phyloP scores from a whole-genome alignment of 2,797 vertebrate genomes.

The Moxostoma hubbsi region DNA sequence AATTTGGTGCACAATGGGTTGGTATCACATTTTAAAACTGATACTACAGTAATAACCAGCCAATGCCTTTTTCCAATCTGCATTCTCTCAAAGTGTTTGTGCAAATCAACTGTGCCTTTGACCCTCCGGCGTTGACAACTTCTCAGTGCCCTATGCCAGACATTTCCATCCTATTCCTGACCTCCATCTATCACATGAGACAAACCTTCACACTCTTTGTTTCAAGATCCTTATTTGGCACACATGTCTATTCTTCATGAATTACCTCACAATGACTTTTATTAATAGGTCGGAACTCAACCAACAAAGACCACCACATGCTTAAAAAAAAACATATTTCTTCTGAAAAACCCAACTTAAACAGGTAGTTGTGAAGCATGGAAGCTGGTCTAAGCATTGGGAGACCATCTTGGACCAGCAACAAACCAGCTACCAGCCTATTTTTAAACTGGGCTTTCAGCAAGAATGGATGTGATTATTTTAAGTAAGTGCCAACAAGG shows the following conservation, averaged over 20 bases:
- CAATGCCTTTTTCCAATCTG: neutral
- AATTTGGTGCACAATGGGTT: neutral
- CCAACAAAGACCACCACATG: constrained; percentile 45
- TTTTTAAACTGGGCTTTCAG: no score
- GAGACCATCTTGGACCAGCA: no score
- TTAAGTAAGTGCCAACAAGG: neutral
- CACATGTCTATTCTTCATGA: constrained; percentile 48
- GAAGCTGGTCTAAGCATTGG: no score
- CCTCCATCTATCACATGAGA: constrained; percentile 73
- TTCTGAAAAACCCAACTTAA: no score
- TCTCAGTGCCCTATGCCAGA: constrained; percentile 61
- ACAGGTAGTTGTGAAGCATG: no score
- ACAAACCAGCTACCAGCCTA: no score
- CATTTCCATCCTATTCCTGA: constrained; percentile 74
- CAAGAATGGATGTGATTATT: constrained; percentile 9
- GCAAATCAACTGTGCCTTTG: constrained; percentile 25
- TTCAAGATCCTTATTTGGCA: constrained; percentile 55
- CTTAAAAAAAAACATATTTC: constrained; percentile 27
- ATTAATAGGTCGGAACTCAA: constrained; percentile 58
- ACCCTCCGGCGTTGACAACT: constrained; percentile 40
- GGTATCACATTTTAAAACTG: neutral
- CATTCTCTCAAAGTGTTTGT: constrained; percentile 32
- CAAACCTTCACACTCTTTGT: constrained; percentile 69
- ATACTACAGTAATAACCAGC: neutral
- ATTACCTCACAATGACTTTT: constrained; percentile 60